Evolutionary conservation across 2,113 vertebrate genomes (phyloP).

Genomic region (Syrmaticus mikado): DNA sequence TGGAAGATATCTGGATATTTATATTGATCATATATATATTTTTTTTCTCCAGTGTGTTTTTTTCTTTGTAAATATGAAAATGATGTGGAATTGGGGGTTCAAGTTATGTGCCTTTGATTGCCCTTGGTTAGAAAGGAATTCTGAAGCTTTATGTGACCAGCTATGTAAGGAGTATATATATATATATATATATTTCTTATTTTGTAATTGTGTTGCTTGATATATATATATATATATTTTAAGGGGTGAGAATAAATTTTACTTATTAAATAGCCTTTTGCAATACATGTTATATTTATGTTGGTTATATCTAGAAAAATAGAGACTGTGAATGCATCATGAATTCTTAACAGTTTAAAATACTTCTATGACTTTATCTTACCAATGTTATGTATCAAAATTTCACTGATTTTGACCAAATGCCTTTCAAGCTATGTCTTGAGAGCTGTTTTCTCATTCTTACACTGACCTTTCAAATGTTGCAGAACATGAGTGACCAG

Average conservation of each 20-base stretch:
- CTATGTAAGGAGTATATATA: fast-evolving
- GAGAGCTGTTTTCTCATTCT: background rate
- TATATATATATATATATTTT: background rate
- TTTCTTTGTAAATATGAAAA: background rate
- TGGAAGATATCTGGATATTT: background rate
- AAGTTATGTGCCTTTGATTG: background rate
- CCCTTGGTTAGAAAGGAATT: fast-evolving
- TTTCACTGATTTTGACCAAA: background rate
- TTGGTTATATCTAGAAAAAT: background rate
- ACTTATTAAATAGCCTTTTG: background rate
- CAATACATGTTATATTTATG: background rate
- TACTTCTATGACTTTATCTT: background rate
- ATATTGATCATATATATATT: too few relatives aligned
- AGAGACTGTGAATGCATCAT: background rate
- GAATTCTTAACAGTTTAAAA: background rate
- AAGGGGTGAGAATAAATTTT: background rate
- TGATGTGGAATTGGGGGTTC: background rate
- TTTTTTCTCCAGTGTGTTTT: background rate
- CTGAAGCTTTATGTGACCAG: background rate
- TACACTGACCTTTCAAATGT: background rate
- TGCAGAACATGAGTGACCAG: background rate
- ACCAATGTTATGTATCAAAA: background rate
- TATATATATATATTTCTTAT: background rate
- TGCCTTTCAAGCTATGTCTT: background rate
- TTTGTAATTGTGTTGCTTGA: too few relatives aligned